These are phyloP conservation scores for Lacerta agilis DNA, from an alignment of 2,797 vertebrate genomes.

Conservation along the genomic window DNA sequence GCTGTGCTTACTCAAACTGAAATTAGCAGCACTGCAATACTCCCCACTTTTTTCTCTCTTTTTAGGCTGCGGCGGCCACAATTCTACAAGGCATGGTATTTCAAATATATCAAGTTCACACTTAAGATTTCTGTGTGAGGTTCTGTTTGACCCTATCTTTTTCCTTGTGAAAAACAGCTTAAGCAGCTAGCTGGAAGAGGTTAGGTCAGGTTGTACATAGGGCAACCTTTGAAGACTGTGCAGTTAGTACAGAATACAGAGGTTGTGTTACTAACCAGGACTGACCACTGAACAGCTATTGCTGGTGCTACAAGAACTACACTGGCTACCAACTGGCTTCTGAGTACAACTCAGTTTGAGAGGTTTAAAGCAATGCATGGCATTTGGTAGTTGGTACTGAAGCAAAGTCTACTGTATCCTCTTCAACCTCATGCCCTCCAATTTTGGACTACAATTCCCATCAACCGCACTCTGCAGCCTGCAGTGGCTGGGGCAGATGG, in stretches of 20 bases:
- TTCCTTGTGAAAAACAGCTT: background rate
- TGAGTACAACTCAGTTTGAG: too few species aligned
- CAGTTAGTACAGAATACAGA: background rate
- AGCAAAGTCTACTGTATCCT: background rate
- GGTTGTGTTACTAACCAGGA: background rate
- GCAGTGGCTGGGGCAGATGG: too few species aligned
- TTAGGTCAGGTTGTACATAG: background rate
- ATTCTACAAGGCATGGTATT: background rate
- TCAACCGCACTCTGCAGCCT: too few species aligned
- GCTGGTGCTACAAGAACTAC: background rate
- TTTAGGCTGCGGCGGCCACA: background rate
- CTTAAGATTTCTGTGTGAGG: background rate
- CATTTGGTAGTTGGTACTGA: background rate
- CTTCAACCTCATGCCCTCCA: background rate
- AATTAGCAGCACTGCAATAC: background rate
- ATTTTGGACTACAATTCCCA: too few species aligned
- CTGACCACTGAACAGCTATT: background rate
- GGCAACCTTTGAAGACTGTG: background rate
- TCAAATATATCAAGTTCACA: background rate
- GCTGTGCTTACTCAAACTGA: background rate
- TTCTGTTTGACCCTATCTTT: background rate
- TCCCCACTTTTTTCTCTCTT: background rate
- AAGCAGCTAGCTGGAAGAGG: background rate
- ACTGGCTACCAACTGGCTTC: background rate
- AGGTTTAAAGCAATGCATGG: background rate